These are phyloP conservation scores for Epistrophe grossulariae DNA, from an alignment of 2,888 invertebrate genomes.

Conservation along the genomic window DNA sequence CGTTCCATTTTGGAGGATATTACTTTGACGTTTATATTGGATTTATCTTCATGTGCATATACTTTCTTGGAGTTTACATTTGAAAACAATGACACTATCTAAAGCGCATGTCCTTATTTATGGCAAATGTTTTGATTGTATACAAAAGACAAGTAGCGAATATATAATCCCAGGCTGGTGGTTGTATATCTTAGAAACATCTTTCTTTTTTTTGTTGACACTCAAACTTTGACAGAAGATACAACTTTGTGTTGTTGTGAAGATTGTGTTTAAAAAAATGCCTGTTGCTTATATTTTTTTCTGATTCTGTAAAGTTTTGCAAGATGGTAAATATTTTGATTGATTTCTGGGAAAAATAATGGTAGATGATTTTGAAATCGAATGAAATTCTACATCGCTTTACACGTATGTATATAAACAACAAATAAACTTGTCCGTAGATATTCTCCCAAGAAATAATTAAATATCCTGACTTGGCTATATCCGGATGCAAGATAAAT, in stretches of 20 bases:
- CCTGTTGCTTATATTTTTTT: constrained; percentile 64
- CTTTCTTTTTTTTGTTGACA: constrained; percentile 43
- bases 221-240: constrained; percentile 69
- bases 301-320: constrained; percentile 29
- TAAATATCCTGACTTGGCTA: too few relatives aligned
- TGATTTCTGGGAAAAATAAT: constrained; percentile 54
- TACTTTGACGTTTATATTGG: constrained; percentile 59
- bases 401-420: too few relatives aligned
- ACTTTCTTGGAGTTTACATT: constrained; percentile 35
- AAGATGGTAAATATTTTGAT: constrained; percentile 55
- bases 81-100: constrained; percentile 50
- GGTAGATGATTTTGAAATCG: neutral
- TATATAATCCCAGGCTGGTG: constrained; percentile 4
- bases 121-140: constrained; percentile 47
- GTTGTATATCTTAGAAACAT: constrained; percentile 53
- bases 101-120: constrained; percentile 60
- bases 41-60: constrained; percentile 30
- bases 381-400: neutral
- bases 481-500: neutral
- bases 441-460: too few relatives aligned
- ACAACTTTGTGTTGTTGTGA: constrained; percentile 43
- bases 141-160: neutral
- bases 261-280: constrained; percentile 46
- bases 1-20: constrained; percentile 37
- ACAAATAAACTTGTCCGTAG: too few relatives aligned